Percentiles rank a stretch among this genome's conserved stretches.
phyloP scores from a whole-genome alignment of 2,888 invertebrate species.

The Epinotia demarniana region DNA sequence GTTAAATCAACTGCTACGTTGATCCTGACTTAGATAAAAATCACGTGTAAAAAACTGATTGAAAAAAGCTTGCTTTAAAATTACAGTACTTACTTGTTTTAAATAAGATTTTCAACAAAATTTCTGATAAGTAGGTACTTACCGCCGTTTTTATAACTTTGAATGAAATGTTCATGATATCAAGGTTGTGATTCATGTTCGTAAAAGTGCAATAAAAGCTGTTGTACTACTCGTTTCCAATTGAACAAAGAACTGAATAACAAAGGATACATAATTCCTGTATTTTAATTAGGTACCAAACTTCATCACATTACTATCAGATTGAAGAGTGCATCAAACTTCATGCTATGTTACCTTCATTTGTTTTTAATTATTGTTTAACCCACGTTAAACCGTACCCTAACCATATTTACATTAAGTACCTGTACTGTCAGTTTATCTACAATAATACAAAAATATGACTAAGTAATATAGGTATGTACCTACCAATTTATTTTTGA shows the following conservation, averaged over 20 bases:
- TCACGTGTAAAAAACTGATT: no score
- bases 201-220: conserved; percentile 8
- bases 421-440: background rate
- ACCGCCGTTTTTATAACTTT: background rate
- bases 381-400: no score
- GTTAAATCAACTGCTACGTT: no score
- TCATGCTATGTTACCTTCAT: conserved; percentile 13
- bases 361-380: background rate
- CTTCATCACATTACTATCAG: conserved; percentile 12
- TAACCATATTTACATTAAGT: background rate
- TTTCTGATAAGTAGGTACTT: conserved; percentile 58
- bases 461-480: no score
- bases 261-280: background rate
- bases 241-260: conserved; percentile 9
- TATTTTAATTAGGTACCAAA: conserved; percentile 3
- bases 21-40: no score
- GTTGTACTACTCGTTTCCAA: background rate
- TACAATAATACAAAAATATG: background rate
- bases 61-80: no score
- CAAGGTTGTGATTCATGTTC: background rate
- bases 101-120: no score
- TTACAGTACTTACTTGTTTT: no score
- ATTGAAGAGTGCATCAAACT: conserved; percentile 5
- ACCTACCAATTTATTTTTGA: background rate
- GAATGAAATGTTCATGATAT: background rate